Conservation (phyloP, 2,113 vertebrate genomes). For the Chunga burmeisteri region DNA sequence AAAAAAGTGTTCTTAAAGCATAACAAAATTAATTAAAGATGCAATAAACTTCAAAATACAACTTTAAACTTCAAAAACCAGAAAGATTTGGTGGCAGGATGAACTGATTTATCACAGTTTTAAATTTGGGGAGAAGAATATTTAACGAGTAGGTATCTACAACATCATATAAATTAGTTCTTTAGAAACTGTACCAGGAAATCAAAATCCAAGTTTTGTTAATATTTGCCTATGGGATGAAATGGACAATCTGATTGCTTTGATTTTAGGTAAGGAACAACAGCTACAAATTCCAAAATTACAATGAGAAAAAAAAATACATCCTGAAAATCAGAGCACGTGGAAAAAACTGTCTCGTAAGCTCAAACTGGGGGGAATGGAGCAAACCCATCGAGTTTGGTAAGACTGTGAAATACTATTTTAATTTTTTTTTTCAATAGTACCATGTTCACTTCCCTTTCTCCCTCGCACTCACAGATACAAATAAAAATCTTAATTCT, state of each 20-base stretch:
- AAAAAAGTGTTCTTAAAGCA: background rate
- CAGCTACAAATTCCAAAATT: background rate
- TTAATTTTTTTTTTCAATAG: background rate
- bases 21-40: background rate
- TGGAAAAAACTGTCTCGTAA: rapidly evolving
- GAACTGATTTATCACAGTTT: background rate
- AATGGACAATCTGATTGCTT: background rate
- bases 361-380: slow-evolving; percentile 37
- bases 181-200: background rate
- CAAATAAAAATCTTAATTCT: background rate
- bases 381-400: slow-evolving; percentile 48
- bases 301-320: background rate
- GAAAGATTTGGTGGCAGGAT: background rate
- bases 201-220: background rate
- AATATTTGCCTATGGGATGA: background rate
- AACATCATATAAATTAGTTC: background rate
- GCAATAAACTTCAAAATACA: background rate
- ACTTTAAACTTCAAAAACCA: background rate
- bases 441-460: background rate
- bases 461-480: background rate
- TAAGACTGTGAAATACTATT: background rate
- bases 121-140: background rate
- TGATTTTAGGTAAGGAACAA: background rate
- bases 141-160: background rate
- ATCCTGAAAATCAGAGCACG: slow-evolving; percentile 27